Base-by-base conservation (phyloP, 2,888 invertebrate species). In the Tridacna gigas region DNA sequence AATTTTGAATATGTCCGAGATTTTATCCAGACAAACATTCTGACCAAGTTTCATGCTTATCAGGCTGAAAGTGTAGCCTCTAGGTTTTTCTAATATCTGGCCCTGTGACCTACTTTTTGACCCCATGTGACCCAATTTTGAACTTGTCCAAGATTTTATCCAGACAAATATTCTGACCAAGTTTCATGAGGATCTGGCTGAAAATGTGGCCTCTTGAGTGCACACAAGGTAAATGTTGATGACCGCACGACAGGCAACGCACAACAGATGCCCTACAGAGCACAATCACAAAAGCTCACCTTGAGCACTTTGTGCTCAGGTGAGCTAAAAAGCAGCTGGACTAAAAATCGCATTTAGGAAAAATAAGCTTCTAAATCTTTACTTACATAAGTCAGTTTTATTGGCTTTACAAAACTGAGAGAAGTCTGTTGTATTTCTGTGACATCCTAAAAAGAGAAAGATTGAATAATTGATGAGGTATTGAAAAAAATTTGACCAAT, bases 361-460 rank as follows among this genome's bases (percentile, higher is more conserved):
- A 56, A 56, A 56, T 20, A 56, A 56, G 56, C 1, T 20, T 20
- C 15, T 56, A 56, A 20, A 20, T 56, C 56, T 56, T 56, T n/a
- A 56, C 37, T 65, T 45, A 74, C 79, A 80, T 28, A 74, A 22
- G 51, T 67, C 66, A 20, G n/a, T 51, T 45, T n/a, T 9, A 2
- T 25, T 63, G 48, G 48, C 26, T 48, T 65, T 77, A 66, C 80
- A 83, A n/a, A 74, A 15, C 22, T 25, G n/a, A 37, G 74, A n/a
- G 22, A 61, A 66, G 67, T 75, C 77, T 37, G 60, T 47, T n/a
- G 28, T 26, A n/a, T 76, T 76, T 13, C 45, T 51, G 60, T 83
- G 82, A 65, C 82, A 83, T 45, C 79, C 82, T 83, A 56, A 47
- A 82, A 75, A 45, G 7, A 37, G 37, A n/a, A n/a, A 37, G 37